Evolutionary conservation across 2,888 invertebrate species (phyloP).

Genomic region (Macrosoma leucophasiata): DNA sequence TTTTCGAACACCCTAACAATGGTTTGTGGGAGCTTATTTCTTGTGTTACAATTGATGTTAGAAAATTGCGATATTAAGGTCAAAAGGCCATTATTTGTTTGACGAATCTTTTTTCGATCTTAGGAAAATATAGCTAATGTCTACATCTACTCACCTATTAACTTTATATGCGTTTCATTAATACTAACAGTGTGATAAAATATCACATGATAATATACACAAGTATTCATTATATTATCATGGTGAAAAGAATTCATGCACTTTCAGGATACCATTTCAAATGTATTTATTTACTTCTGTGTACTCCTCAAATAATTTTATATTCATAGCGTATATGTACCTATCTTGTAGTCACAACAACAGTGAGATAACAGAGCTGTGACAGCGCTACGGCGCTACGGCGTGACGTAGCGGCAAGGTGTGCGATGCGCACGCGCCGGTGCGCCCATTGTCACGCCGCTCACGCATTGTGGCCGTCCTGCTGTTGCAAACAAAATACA

Average conservation of each 20-base stretch:
- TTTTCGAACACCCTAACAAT: slow-evolving; percentile 52
- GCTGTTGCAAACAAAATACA: slow-evolving; percentile 49
- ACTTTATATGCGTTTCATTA: too few relatives aligned
- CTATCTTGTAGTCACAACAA: neutral
- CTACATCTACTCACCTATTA: too few relatives aligned
- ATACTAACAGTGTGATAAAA: too few relatives aligned
- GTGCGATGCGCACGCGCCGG: slow-evolving; percentile 60
- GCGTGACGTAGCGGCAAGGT: slow-evolving; percentile 42
- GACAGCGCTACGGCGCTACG: neutral
- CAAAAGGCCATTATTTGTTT: slow-evolving; percentile 30
- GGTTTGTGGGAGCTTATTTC: slow-evolving; percentile 39
- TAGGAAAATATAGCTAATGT: too few relatives aligned
- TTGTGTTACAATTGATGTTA: slow-evolving; percentile 34
- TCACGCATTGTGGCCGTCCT: slow-evolving; percentile 53
- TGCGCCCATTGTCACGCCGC: slow-evolving; percentile 58
- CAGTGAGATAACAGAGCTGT: slow-evolving; percentile 2
- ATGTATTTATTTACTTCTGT: too few relatives aligned
- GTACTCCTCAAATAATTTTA: too few relatives aligned
- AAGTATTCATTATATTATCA: too few relatives aligned
- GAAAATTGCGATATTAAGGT: slow-evolving; percentile 35
- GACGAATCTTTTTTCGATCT: too few relatives aligned
- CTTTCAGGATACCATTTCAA: too few relatives aligned
- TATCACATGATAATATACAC: too few relatives aligned
- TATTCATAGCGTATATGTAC: too few relatives aligned
- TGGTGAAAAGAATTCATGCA: too few relatives aligned